These are phyloP conservation scores for Botia kubotai DNA, from an alignment of 2,797 vertebrate species.

Conservation along the genomic window DNA sequence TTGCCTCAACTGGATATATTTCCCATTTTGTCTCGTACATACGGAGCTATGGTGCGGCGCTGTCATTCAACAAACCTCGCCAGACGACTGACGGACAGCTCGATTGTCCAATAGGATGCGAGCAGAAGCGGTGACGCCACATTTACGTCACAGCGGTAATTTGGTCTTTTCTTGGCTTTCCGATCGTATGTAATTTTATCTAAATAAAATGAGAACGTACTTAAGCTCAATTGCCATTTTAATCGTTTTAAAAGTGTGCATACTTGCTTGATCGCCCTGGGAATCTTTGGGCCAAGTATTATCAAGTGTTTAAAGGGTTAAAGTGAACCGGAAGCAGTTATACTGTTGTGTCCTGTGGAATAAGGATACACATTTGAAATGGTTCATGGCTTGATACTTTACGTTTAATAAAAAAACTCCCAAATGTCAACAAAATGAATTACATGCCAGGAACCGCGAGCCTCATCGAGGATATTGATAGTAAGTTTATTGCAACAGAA, in stretches of 20 bases:
- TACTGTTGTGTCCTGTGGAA: slow-evolving; percentile 47
- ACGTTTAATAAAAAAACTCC: slow-evolving; percentile 19
- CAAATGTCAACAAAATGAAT: slow-evolving; percentile 83
- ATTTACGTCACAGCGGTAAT: not conserved
- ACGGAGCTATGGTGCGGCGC: not conserved
- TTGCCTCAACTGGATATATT: slow-evolving; percentile 23
- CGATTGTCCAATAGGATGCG: not conserved
- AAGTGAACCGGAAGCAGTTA: slow-evolving; percentile 73
- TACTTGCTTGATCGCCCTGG: not conserved
- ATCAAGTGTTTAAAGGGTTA: slow-evolving; percentile 56
- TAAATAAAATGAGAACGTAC: not conserved
- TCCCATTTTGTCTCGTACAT: slow-evolving; percentile 19
- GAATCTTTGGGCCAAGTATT: not conserved
- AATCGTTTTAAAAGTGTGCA: not conserved
- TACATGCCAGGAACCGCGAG: slow-evolving; percentile 98
- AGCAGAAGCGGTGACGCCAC: not conserved
- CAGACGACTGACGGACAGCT: slow-evolving; percentile 26
- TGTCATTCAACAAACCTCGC: slow-evolving; percentile 10
- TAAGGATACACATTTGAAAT: slow-evolving; percentile 70
- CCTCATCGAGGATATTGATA: slow-evolving; percentile 97
- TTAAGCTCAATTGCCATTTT: too few relatives aligned
- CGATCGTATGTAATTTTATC: not conserved
- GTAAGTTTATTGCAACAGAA: slow-evolving; percentile 78
- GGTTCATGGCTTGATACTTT: slow-evolving; percentile 72
- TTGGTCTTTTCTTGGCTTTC: not conserved